Conservation (phyloP, 2,113 vertebrate species). For the Nibea coibor region DNA sequence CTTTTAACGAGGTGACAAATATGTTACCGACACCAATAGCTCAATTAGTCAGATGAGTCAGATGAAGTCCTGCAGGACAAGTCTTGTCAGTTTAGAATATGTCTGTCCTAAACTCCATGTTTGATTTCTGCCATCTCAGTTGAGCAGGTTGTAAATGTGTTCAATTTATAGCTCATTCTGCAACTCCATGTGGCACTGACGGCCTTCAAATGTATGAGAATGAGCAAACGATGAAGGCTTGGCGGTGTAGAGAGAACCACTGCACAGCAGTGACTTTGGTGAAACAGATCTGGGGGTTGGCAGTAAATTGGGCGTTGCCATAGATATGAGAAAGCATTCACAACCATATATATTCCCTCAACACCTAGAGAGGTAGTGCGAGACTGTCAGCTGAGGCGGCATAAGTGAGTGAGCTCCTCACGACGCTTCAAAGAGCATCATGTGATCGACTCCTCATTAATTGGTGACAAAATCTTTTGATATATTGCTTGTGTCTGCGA, state of each 20-base stretch:
- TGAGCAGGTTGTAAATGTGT: slow-evolving; percentile 27
- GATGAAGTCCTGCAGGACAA: slow-evolving; percentile 1
- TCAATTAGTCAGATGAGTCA: no score
- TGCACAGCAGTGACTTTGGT: slow-evolving; percentile 18
- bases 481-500: slow-evolving; percentile 12
- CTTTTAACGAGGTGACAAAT: neutral
- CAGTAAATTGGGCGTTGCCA: slow-evolving; percentile 45
- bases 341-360: slow-evolving; percentile 56
- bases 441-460: slow-evolving; percentile 58
- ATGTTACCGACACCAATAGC: neutral
- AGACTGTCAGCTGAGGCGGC: slow-evolving; percentile 55
- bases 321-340: slow-evolving; percentile 32
- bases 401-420: slow-evolving; percentile 53
- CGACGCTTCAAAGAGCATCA: slow-evolving; percentile 39
- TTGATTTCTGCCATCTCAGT: slow-evolving; percentile 34
- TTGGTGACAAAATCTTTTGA: slow-evolving; percentile 42
- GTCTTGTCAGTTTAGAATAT: slow-evolving; percentile 22
- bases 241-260: neutral
- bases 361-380: slow-evolving; percentile 31
- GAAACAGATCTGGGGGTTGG: slow-evolving; percentile 1
- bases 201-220: slow-evolving; percentile 27
- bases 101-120: slow-evolving; percentile 7
- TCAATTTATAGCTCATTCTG: neutral
- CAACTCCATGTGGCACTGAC: neutral
- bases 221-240: slow-evolving; percentile 22